A percentile compares a stretch with the other conserved stretches of the same genome.
Evolutionary conservation across 2,888 invertebrate species (phyloP).

Genomic region (Suillia variegata): DNA sequence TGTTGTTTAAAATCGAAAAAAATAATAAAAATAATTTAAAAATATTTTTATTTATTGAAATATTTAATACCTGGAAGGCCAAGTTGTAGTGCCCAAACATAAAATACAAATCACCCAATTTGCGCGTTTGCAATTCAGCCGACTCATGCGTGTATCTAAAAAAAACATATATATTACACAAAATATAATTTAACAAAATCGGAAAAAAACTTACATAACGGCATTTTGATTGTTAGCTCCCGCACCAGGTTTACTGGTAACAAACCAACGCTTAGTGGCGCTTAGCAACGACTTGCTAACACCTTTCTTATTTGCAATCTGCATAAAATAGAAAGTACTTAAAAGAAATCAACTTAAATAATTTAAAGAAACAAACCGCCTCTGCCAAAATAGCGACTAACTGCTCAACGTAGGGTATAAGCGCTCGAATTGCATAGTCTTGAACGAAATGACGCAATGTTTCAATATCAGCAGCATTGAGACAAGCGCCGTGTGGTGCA

Average conservation of each 20-base stretch:
- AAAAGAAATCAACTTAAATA: background rate
- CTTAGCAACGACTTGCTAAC: slow-evolving; percentile 91
- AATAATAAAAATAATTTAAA: background rate
- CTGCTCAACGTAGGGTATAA: slow-evolving; percentile 91
- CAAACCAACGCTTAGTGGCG: slow-evolving; percentile 95
- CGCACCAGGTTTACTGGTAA: slow-evolving; percentile 82
- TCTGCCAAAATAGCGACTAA: slow-evolving; percentile 82
- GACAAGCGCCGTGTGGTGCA: slow-evolving; percentile 72
- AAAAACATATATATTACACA: slow-evolving; percentile 13
- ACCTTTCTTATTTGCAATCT: slow-evolving; percentile 86
- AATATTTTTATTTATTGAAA: background rate
- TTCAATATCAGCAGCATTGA: slow-evolving; percentile 84
- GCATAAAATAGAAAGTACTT: slow-evolving; percentile 25
- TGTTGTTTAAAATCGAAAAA: background rate
- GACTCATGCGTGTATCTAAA: slow-evolving; percentile 79
- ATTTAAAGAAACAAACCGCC: slow-evolving; percentile 63
- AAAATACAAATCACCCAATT: slow-evolving; percentile 94
- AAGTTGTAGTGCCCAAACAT: slow-evolving; percentile 92
- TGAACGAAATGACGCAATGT: slow-evolving; percentile 81
- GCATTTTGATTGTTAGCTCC: slow-evolving; percentile 73
- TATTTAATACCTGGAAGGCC: slow-evolving; percentile 77
- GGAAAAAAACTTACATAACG: slow-evolving; percentile 78
- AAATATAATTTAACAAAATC: background rate
- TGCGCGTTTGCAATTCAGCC: slow-evolving; percentile 89
- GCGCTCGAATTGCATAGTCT: slow-evolving; percentile 83